Conservation (phyloP, 2,797 vertebrate species). For the Ambastaia sidthimunki region DNA sequence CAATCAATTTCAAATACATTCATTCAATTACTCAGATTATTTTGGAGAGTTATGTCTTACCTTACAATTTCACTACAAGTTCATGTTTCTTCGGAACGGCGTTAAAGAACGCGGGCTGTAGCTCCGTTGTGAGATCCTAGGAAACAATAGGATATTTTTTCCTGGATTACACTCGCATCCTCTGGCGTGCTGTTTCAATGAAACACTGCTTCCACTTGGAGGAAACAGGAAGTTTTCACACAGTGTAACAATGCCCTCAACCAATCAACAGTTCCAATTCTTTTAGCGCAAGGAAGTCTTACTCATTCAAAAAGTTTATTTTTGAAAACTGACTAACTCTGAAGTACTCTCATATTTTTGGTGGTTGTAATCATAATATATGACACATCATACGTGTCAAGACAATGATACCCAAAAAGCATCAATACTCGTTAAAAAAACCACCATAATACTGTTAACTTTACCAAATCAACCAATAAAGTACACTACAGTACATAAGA, state of each 20-base stretch:
- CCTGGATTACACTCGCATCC: constrained; percentile 81
- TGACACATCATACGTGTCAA: not conserved
- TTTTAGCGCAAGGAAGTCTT: constrained; percentile 66
- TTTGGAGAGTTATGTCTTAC: constrained; percentile 17
- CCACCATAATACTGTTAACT: not conserved
- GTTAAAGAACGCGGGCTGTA: constrained; percentile 42
- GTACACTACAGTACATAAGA: not conserved
- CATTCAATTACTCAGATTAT: not conserved
- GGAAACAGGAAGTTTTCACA: constrained; percentile 77
- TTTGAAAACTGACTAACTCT: constrained; percentile 29
- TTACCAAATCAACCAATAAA: not conserved
- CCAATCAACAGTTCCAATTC: constrained; percentile 69
- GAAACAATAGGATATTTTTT: constrained; percentile 79
- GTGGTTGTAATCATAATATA: not conserved
- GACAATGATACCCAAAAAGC: not conserved
- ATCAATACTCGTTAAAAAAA: not conserved
- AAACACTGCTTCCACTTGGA: constrained; percentile 64
- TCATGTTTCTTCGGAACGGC: constrained; percentile 45
- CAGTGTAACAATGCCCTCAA: constrained; percentile 63
- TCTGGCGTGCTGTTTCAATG: constrained; percentile 69
- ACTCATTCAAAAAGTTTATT: constrained; percentile 49
- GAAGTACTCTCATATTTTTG: not conserved
- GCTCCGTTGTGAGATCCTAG: constrained; percentile 64
- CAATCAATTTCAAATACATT: not conserved
- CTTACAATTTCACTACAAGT: not conserved